Conservation (phyloP, 2,797 vertebrate genomes). For the Sparidentex hasta region DNA sequence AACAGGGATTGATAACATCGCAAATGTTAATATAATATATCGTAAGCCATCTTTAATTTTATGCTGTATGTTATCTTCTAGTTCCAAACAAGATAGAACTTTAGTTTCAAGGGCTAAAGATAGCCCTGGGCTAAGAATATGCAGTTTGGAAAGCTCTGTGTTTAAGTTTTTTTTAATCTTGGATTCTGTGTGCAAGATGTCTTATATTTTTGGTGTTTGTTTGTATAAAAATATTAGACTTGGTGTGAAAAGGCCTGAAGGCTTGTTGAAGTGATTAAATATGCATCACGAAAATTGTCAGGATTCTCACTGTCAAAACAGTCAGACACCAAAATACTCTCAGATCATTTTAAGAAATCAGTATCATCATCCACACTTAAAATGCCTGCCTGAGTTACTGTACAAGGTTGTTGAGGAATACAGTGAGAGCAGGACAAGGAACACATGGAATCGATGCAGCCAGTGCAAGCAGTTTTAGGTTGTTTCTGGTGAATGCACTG, state of each 20-base stretch:
- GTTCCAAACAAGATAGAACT: not conserved
- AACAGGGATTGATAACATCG: not conserved
- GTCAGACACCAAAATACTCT: not conserved
- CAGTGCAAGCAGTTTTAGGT: not conserved
- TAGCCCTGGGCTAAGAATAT: no score
- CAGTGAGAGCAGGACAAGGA: not conserved
- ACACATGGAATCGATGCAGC: not conserved
- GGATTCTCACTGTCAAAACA: slow-evolving; percentile 12
- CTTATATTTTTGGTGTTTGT: not conserved
- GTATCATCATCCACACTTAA: not conserved
- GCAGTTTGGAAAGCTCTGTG: no score
- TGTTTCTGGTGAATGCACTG: not conserved
- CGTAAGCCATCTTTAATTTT: no score
- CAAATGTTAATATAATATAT: not conserved
- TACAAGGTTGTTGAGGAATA: not conserved
- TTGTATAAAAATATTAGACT: not conserved
- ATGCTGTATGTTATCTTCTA: not conserved
- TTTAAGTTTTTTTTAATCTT: not conserved
- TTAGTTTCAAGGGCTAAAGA: no score
- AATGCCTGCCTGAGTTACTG: not conserved
- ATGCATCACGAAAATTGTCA: not conserved
- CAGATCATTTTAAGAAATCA: not conserved
- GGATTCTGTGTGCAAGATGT: not conserved
- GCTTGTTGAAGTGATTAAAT: not conserved
- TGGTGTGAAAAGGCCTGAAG: slow-evolving; percentile 5